Evolutionary conservation across 2,888 invertebrate species (phyloP).

Genomic region (Aleiodes testaceus): DNA sequence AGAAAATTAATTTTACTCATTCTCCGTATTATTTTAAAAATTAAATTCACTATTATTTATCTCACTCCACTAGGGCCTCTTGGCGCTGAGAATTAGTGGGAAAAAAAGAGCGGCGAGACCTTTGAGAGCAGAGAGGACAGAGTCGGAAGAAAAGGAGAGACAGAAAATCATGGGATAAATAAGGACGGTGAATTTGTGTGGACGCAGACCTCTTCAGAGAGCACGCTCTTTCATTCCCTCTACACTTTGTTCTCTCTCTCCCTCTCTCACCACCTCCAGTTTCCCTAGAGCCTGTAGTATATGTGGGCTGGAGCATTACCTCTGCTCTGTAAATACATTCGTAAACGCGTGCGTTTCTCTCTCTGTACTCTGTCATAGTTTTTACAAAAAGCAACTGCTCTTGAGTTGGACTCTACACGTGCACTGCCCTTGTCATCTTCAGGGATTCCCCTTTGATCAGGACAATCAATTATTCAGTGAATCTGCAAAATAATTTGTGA

Average conservation of each 20-base stretch:
- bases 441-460: neutral
- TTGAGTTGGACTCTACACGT: neutral
- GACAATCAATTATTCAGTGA: neutral
- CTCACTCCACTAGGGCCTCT: neutral
- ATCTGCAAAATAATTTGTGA: too few relatives aligned
- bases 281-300: slow-evolving; percentile 39
- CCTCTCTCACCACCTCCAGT: slow-evolving; percentile 46
- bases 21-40: neutral
- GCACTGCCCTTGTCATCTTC: slow-evolving; percentile 2
- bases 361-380: neutral
- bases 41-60: neutral
- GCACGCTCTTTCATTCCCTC: slow-evolving; percentile 37
- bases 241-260: slow-evolving; percentile 28
- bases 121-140: slow-evolving; percentile 36
- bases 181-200: slow-evolving; percentile 40
- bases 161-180: slow-evolving; percentile 42
- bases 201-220: slow-evolving; percentile 44
- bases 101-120: slow-evolving; percentile 31
- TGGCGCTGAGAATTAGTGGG: too few relatives aligned
- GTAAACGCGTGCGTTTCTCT: neutral
- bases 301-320: slow-evolving; percentile 11
- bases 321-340: slow-evolving; percentile 17
- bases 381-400: neutral
- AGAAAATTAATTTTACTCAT: neutral
- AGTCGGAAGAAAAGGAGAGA: slow-evolving; percentile 43